Base-by-base conservation (phyloP, 2,888 invertebrate species). In the Phortica okadai region DNA sequence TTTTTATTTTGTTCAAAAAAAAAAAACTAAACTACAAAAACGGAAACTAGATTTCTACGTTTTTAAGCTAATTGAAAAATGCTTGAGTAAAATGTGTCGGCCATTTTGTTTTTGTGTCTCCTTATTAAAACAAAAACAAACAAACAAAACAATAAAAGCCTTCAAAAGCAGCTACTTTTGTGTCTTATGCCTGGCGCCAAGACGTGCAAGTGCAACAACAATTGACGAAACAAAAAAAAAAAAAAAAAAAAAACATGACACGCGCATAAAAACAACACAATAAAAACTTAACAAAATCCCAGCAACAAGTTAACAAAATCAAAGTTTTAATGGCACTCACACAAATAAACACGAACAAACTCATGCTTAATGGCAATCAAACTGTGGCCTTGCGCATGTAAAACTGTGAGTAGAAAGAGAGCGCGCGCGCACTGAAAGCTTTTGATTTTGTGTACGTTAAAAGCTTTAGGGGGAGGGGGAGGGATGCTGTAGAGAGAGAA, bases 301-400 rank as follows among this genome's bases (percentile, higher is more conserved):
- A 79, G 84, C 84, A 84, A 86, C 87, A 84, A 84, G 84, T 84
- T 79, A 75, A 76, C 76, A 75, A 77, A 76, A 76, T 14, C 25
- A 76, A 73, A 76, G 79, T 78, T 82, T 73, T 33, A 1, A 4
- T 4, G n/a, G 14, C 77, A 81, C 66, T 11, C 50, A 50, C 50
- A 50, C 8, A 50, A 3, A 14, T 6, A 50, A 1, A 14, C 50
- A 50, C 50, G 50, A 2, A 50, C 50, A 14, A 50, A 50, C 50
- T 5, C 3, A 50, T 6, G 50, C 50, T 2, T 2, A 50, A 14
- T 77, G 79, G 14, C 16, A 10, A 1, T 2, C 56, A 78, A 82
- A 84, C 84, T 77, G 78, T 73, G 62, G 76, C 42, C 78, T 50
- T 50, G 82, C 81, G 85, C 81, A 50, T 67, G 59, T 21, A 33